Evolutionary conservation across 2,888 invertebrate species (phyloP).

Genomic region (Tridacna gigas): DNA sequence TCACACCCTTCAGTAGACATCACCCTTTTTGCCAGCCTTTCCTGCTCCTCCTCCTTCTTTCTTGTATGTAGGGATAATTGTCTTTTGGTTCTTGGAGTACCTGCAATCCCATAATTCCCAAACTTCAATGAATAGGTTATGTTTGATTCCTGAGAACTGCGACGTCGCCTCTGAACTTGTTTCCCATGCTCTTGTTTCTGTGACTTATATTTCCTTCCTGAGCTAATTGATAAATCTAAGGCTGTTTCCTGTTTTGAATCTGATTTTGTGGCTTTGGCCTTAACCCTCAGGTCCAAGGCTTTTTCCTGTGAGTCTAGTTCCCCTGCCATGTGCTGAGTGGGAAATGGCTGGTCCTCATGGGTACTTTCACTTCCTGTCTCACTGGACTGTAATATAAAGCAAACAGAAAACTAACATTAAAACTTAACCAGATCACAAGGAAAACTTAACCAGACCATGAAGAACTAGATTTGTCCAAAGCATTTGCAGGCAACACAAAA

Average conservation of each 20-base stretch:
- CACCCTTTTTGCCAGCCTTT: constrained; percentile 26
- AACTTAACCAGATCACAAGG: no score
- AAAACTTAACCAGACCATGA: no score
- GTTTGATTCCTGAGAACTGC: constrained; percentile 45
- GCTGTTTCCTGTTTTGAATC: constrained; percentile 36
- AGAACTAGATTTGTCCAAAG: no score
- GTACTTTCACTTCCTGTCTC: constrained; percentile 6
- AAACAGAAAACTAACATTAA: no score
- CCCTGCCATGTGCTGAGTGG: not conserved
- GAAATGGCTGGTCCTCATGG: not conserved
- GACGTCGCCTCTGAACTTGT: constrained; percentile 27
- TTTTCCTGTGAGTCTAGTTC: constrained; percentile 32
- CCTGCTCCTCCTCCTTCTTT: constrained; percentile 57
- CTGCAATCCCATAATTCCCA: constrained; percentile 55
- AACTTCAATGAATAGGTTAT: constrained; percentile 47
- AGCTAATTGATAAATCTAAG: constrained; percentile 50
- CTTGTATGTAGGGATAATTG: constrained; percentile 47
- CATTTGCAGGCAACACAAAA: no score
- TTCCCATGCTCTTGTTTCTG: constrained; percentile 25
- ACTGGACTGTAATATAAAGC: constrained; percentile 20
- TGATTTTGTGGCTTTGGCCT: not conserved
- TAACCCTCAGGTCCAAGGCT: constrained; percentile 55
- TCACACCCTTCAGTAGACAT: constrained; percentile 17
- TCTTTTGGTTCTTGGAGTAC: constrained; percentile 54
- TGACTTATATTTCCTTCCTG: constrained; percentile 22